phyloP scores from a whole-genome alignment of 2,797 vertebrate species.

The Hippopotamyrus pictus region DNA sequence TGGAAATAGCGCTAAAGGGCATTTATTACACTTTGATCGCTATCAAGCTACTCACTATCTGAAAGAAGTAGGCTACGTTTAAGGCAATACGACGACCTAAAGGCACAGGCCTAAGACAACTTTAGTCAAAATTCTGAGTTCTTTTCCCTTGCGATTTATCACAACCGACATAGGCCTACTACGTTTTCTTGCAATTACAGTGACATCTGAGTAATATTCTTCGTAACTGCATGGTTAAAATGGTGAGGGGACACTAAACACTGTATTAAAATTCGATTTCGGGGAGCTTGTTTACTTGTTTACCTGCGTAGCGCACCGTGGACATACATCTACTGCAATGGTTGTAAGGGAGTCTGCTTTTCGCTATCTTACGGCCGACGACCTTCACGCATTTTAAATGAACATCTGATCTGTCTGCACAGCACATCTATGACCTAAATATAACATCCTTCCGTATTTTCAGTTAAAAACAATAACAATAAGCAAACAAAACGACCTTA shows the following conservation, averaged over 20 bases:
- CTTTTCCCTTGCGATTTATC: not conserved
- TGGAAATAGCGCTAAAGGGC: not conserved
- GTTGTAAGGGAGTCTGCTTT: not conserved
- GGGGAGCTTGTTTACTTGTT: not conserved
- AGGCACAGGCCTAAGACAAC: not conserved
- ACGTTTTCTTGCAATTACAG: not conserved
- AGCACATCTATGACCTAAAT: not conserved
- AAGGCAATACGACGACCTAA: not conserved
- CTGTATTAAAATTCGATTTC: not conserved
- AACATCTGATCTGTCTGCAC: conserved; percentile 3
- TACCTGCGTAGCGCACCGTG: not conserved
- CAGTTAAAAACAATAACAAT: not conserved
- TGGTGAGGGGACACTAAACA: not conserved
- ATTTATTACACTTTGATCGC: not conserved
- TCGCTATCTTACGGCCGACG: not conserved
- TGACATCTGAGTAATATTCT: not conserved
- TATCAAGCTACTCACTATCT: not conserved
- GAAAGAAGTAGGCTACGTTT: not conserved
- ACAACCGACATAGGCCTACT: not conserved
- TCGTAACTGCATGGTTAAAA: not conserved
- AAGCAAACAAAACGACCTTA: not conserved
- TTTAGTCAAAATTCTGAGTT: not conserved
- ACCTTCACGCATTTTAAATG: conserved; percentile 19
- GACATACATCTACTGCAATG: not conserved
- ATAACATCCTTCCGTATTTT: not conserved